Evolutionary conservation across 1,140 invertebrate genomes (phyloP), one percentile per base, ranked within the genome.

Genomic region (Polypedilum vanderplanki): DNA sequence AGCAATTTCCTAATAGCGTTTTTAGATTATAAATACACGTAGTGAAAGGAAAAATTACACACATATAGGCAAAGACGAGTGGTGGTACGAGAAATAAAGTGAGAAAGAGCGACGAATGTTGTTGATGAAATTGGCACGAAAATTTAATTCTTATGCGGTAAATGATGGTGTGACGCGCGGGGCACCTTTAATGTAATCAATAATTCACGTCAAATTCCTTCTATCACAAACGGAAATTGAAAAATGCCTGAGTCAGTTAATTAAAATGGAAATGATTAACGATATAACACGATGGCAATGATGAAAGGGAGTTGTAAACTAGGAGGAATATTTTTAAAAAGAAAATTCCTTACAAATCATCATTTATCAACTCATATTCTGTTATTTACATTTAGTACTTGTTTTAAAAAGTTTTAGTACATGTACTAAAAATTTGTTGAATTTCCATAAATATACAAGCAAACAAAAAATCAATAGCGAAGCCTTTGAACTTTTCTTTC

Each of bases 231-330:
- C 65, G 65, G 65, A 70, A 70, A 70, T 70, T 70, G 65, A 70
- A 57, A 70, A 70, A 70, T 33, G 65, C 65, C 65, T 7, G 17
- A 57, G 46, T 57, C 65, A 70, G 65, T 70, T 70, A 70, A 70
- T 70, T 70, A 70, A 70, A 70, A 70, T 70, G 65, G 65, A 70
- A 70, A 70, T 70, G 65, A 70, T 70, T 70, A 70, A 70, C 65
- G 65, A 70, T 33, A 33, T 33, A 3, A 1, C 24, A 5, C 5
- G 24, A 3, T 33, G 24, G 24, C 24, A 33, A 5, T 33, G 24
- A n/a, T n/a, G n/a, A n/a, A n/a, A 33, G 24, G 24, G 24, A 33
- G 24, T 33, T 33, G 5, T 3, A 33, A 33, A 33, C 24, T 33
- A 33, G 24, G 24, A 33, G 24, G 5, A 33, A 33, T 3, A 33